Evolutionary conservation across 1,140 invertebrate species (phyloP).

Genomic region (Brachionus rubens): DNA sequence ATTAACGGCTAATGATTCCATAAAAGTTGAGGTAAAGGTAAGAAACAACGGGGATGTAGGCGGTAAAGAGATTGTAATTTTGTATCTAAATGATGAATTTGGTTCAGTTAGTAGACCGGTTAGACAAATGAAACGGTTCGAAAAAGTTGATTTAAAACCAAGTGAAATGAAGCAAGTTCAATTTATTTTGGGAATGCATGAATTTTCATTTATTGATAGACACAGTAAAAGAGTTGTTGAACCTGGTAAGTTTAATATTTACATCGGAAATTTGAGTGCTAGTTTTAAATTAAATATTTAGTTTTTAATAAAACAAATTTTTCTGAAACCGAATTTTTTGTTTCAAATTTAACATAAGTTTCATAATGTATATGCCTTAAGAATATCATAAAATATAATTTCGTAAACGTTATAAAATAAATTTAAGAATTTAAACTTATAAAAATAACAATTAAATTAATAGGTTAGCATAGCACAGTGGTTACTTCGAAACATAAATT

Average conservation of each 20-base stretch:
- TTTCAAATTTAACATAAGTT: too few relatives aligned
- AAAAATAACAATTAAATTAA: too few relatives aligned
- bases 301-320: too few relatives aligned
- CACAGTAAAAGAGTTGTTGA: neutral
- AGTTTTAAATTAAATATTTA: too few relatives aligned
- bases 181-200: neutral
- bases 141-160: neutral
- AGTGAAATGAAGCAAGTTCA: neutral
- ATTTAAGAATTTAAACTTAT: too few relatives aligned
- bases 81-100: neutral
- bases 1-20: neutral
- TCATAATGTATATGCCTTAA: too few relatives aligned
- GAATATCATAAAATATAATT: too few relatives aligned
- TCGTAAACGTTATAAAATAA: too few relatives aligned
- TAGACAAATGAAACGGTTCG: slow-evolving; percentile 16
- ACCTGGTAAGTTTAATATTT: slow-evolving; percentile 13
- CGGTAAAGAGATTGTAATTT: neutral
- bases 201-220: neutral
- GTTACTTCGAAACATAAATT: too few relatives aligned
- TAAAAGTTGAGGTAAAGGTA: neutral
- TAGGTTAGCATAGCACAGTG: too few relatives aligned
- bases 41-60: neutral
- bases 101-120: neutral
- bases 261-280: neutral
- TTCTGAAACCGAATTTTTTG: too few relatives aligned